phyloP scores from a whole-genome alignment of 2,113 vertebrate species.

The Hemichromis elongatus region DNA sequence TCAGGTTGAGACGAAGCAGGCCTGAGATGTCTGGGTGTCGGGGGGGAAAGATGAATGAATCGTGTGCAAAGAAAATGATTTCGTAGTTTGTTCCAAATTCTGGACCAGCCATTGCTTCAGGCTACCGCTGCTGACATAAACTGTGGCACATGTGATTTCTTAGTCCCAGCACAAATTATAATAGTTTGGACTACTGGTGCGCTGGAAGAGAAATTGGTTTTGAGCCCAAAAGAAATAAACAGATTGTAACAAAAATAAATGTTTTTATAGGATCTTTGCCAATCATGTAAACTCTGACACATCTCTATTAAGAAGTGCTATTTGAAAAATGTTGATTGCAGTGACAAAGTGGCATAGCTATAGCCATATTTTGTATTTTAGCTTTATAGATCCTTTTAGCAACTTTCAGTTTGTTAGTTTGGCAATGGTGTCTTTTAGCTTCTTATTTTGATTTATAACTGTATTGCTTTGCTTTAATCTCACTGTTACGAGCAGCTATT shows the following conservation, averaged over 20 bases:
- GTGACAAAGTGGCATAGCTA: background rate
- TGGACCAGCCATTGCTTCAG: constrained; percentile 48
- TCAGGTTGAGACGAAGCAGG: constrained; percentile 72
- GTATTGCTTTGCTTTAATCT: background rate
- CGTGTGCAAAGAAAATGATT: constrained; percentile 65
- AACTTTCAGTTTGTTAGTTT: background rate
- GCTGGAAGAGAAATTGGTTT: constrained; percentile 33
- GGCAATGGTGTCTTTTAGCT: background rate
- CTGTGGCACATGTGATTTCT: constrained; percentile 71
- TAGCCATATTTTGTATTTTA: background rate
- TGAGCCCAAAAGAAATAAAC: constrained; percentile 18
- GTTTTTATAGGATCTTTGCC: background rate
- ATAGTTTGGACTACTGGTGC: constrained; percentile 61
- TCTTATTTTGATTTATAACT: background rate
- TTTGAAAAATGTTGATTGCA: background rate
- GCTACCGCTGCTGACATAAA: constrained; percentile 64
- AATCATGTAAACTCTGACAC: background rate
- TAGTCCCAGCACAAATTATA: constrained; percentile 57
- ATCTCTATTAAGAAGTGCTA: background rate
- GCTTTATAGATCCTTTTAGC: background rate
- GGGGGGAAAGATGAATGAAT: constrained; percentile 70
- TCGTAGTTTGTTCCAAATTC: constrained; percentile 64
- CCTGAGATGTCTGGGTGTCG: constrained; percentile 49
- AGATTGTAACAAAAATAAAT: constrained; percentile 11
- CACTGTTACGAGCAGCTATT: background rate